phyloP scores from a whole-genome alignment of 2,888 invertebrate genomes.

The Eristalis pertinax region DNA sequence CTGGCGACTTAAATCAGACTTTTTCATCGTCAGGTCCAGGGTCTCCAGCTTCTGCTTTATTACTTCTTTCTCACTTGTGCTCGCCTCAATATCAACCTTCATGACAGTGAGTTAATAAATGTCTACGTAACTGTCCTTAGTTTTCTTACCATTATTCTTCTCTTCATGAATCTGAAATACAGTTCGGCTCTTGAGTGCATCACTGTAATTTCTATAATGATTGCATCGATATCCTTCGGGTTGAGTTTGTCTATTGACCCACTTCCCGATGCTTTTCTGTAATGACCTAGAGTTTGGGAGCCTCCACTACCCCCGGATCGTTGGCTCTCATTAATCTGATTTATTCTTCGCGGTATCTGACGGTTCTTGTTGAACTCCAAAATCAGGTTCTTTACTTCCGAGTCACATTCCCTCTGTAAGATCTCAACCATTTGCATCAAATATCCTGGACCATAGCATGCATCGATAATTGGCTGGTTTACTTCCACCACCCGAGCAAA shows the following conservation, averaged over 20 bases:
- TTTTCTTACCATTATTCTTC: slow-evolving; percentile 86
- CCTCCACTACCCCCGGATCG: slow-evolving; percentile 78
- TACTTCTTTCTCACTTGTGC: slow-evolving; percentile 82
- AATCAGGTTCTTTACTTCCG: slow-evolving; percentile 84
- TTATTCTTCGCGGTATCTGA: slow-evolving; percentile 85
- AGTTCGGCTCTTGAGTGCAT: slow-evolving; percentile 95
- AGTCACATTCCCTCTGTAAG: slow-evolving; percentile 91
- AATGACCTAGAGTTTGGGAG: slow-evolving; percentile 78
- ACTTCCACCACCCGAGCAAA: slow-evolving; percentile 92
- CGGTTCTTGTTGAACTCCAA: slow-evolving; percentile 88
- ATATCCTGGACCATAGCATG: slow-evolving; percentile 92
- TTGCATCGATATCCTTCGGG: slow-evolving; percentile 92
- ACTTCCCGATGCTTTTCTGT: slow-evolving; percentile 79
- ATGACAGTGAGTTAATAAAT: slow-evolving; percentile 64
- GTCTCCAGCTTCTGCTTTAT: slow-evolving; percentile 82
- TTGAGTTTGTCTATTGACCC: slow-evolving; percentile 84
- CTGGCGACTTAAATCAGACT: slow-evolving; percentile 88
- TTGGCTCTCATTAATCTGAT: slow-evolving; percentile 84
- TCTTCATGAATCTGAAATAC: slow-evolving; percentile 92
- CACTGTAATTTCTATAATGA: slow-evolving; percentile 94
- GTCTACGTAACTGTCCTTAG: background rate
- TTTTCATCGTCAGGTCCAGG: slow-evolving; percentile 86
- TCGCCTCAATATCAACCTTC: slow-evolving; percentile 86
- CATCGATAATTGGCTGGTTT: slow-evolving; percentile 94
- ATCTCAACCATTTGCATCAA: slow-evolving; percentile 87